Conservation (phyloP, 2,797 vertebrate genomes). For the Sparus aurata region DNA sequence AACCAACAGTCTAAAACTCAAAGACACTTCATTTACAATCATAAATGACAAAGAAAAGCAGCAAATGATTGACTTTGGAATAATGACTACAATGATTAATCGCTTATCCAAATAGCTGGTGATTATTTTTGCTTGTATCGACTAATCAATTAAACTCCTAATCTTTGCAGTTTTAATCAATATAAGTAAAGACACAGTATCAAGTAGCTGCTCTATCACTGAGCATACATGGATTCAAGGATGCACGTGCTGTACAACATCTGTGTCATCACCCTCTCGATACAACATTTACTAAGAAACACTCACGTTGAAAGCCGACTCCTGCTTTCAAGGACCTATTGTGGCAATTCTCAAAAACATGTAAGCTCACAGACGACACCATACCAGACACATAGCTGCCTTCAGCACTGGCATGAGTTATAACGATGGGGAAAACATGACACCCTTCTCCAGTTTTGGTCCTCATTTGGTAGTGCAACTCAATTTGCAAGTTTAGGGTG, state of each 20-base stretch:
- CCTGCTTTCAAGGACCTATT: slow-evolving; percentile 47
- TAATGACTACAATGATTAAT: too few relatives aligned
- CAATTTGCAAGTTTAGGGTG: slow-evolving; percentile 10
- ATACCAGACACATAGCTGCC: slow-evolving; percentile 13
- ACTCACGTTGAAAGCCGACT: slow-evolving; percentile 22
- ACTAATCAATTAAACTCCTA: too few relatives aligned
- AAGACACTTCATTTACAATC: too few relatives aligned
- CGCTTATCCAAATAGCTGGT: too few relatives aligned
- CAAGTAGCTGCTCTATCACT: slow-evolving; percentile 12
- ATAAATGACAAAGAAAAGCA: too few relatives aligned
- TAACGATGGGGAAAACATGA: slow-evolving; percentile 28
- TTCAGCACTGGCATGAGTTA: slow-evolving; percentile 3
- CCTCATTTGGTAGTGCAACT: slow-evolving; percentile 22
- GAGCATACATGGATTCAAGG: not conserved
- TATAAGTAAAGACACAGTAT: not conserved
- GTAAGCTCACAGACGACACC: slow-evolving; percentile 41
- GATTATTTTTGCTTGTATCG: too few relatives aligned
- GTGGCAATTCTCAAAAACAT: slow-evolving; percentile 66
- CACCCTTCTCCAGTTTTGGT: not conserved
- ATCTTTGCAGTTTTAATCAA: too few relatives aligned
- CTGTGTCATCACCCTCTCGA: not conserved
- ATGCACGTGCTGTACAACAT: slow-evolving; percentile 10
- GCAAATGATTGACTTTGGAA: too few relatives aligned
- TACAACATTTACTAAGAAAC: slow-evolving; percentile 16
- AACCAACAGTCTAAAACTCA: too few relatives aligned